These are phyloP conservation scores for Psilopogon haemacephalus DNA, from an alignment of 2,113 vertebrate genomes.

Conservation along the genomic window DNA sequence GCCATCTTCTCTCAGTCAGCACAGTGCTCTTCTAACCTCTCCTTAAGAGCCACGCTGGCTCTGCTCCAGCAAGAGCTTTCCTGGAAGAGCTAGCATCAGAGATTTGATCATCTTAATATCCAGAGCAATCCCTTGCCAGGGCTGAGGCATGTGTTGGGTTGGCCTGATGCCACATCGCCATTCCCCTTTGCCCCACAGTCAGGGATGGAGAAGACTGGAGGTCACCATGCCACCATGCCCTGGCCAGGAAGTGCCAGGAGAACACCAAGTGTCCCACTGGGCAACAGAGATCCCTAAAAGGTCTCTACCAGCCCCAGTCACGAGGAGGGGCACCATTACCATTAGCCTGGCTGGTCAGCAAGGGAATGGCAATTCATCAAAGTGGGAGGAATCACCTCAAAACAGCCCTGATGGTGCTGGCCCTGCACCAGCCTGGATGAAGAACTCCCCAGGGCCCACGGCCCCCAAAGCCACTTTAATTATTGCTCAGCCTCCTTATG, in stretches of 20 bases:
- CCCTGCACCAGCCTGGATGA: neutral
- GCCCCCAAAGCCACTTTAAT: neutral
- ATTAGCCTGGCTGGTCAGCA: neutral
- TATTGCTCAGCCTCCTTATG: neutral
- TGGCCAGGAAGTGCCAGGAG: neutral
- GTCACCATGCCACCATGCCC: fast-evolving
- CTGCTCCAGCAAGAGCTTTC: neutral
- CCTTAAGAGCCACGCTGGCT: neutral
- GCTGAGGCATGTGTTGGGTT: neutral
- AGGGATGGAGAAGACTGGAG: neutral
- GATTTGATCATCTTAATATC: neutral
- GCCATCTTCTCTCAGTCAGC: neutral
- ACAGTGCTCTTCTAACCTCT: neutral
- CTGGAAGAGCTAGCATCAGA: neutral
- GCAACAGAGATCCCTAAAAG: neutral
- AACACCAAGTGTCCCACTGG: neutral
- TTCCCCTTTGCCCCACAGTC: fast-evolving
- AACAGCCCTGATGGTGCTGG: neutral
- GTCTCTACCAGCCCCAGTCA: neutral
- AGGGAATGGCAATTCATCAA: neutral
- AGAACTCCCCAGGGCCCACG: neutral
- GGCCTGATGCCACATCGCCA: fast-evolving
- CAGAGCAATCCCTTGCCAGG: neutral
- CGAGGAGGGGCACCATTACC: fast-evolving
- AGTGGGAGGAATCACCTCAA: neutral